Evolutionary conservation across 2,113 vertebrate genomes (phyloP).

Genomic region (Paracyprichromis sp.): DNA sequence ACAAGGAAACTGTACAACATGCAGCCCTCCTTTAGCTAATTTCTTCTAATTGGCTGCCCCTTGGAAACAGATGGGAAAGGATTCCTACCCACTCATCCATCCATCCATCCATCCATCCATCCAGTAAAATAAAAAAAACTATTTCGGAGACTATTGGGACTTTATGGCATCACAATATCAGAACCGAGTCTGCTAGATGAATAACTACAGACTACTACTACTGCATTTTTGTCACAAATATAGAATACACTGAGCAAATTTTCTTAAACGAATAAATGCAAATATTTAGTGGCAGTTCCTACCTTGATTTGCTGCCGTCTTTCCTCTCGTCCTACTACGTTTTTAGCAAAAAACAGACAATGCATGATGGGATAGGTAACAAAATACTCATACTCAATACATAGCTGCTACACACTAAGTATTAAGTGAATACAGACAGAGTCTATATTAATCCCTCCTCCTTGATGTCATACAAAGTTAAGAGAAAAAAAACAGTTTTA

Average conservation of each 20-base stretch:
- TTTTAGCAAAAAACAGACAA: background rate
- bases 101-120: background rate
- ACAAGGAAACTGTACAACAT: background rate
- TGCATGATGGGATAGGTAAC: background rate
- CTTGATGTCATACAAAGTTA: background rate
- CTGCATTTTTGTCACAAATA: background rate
- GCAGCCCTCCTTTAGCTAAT: background rate
- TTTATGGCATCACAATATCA: background rate
- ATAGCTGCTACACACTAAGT: background rate
- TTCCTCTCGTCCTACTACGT: accelerated
- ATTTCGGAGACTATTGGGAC: background rate
- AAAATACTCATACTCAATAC: background rate
- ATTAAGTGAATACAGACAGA: background rate
- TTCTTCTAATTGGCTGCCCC: background rate
- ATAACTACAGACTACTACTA: background rate
- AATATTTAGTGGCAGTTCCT: background rate
- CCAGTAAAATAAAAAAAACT: background rate
- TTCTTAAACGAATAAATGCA: background rate
- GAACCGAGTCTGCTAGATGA: accelerated
- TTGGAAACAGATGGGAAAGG: background rate
- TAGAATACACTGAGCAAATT: background rate
- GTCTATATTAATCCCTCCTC: background rate
- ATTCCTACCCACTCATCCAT: background rate
- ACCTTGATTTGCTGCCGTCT: background rate
- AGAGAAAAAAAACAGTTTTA: background rate